Percentiles rank a stretch among this genome's conserved stretches.
Evolutionary conservation across 1,140 invertebrate genomes (phyloP).

Genomic region (Eubasilissa regina): DNA sequence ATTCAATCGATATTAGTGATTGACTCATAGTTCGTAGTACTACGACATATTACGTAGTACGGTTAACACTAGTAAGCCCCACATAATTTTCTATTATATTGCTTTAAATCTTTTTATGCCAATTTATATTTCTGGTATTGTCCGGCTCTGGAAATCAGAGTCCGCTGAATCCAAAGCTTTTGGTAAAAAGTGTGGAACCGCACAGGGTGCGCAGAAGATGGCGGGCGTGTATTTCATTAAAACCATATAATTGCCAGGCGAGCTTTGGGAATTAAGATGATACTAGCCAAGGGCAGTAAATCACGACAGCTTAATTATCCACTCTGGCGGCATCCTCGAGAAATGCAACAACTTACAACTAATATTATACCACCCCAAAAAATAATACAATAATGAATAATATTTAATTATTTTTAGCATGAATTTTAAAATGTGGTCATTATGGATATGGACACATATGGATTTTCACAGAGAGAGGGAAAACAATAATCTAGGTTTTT

Average conservation of each 20-base stretch:
- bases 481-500: too few relatives aligned
- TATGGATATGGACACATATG: too few relatives aligned
- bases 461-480: too few relatives aligned
- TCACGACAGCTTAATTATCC: conserved; percentile 42
- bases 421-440: too few relatives aligned
- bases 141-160: conserved; percentile 7
- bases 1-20: too few relatives aligned
- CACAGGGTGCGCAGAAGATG: conserved; percentile 15
- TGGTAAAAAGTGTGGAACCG: conserved; percentile 9
- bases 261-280: conserved; percentile 57
- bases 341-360: neutral
- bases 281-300: conserved; percentile 49
- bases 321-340: neutral
- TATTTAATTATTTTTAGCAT: too few relatives aligned
- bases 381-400: too few relatives aligned
- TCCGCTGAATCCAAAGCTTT: conserved; percentile 16
- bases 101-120: neutral
- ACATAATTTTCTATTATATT: too few relatives aligned
- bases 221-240: conserved; percentile 57
- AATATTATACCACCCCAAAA: conserved; percentile 1
- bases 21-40: too few relatives aligned
- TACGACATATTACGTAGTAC: too few relatives aligned
- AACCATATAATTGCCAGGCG: conserved; percentile 57
- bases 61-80: too few relatives aligned
- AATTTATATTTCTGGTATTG: neutral